Evolutionary conservation across 1,140 invertebrate species (phyloP), one percentile per base, ranked within the genome.

Genomic region (Adoxophyes honmai): DNA sequence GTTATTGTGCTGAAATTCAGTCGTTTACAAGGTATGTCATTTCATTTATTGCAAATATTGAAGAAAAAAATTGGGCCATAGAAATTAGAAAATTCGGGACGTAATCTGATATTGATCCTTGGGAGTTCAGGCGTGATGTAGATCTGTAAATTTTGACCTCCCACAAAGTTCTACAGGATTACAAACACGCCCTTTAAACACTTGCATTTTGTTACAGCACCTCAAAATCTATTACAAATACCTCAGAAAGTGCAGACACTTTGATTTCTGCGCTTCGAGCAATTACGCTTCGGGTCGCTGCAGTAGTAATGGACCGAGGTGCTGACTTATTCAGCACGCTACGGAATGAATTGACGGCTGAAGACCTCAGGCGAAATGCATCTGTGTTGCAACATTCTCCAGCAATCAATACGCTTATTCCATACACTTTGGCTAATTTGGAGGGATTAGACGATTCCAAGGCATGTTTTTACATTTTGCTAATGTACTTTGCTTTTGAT

Each of bases 381-480:
- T 14, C 63, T n/a, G 73, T 72, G 21, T 55, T 88, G 56, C 75
- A 87, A 14, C 66, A 74, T 3, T 79, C 81, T 8, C 78, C 79
- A 0, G 78, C 73, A 15, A 57, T 89, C 11, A 82, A 73, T 52
- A 82, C 73, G 0, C 57, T 90, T 34, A 55, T 90, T 33, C 86
- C 86, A 0, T 81, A 75, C 35, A 78, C 77, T 0, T 48, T 90
- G 6, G 81, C 83, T 7, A 74, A 86, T 48, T 58, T 90, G 1
- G 75, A 86, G 4, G 73, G 70, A 0, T 66, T 90, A 18, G 75
- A 79, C 13, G 88, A 90, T 59, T 70, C 88, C 9, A 85, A 88
- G 78, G 88, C 88, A 39, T 57, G 36, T 33, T 13, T n/a, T n/a
- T n/a, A n/a, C n/a, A n/a, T n/a, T n/a, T n/a, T n/a, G n/a, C n/a